Evolutionary conservation across 2,113 vertebrate species (phyloP).

Genomic region (Leucopsar rothschildi): DNA sequence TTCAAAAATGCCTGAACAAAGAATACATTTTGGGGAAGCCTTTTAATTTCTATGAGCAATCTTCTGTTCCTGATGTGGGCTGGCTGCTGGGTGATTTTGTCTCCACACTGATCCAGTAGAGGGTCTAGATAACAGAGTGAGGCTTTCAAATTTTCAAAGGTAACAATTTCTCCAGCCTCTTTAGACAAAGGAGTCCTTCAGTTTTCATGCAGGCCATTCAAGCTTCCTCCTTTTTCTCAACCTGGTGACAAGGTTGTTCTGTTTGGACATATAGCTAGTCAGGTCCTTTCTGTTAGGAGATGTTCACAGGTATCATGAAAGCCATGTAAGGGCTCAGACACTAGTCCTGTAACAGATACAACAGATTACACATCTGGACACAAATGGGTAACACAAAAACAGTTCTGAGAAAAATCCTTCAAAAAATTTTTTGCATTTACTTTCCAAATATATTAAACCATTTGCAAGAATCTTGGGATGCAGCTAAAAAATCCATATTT

Average conservation of each 20-base stretch:
- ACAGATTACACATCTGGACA: neutral
- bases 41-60: neutral
- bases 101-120: neutral
- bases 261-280: neutral
- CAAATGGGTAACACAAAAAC: neutral
- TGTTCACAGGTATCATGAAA: neutral
- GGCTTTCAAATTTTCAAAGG: neutral
- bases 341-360: neutral
- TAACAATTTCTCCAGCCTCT: neutral
- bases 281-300: neutral
- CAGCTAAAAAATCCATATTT: neutral
- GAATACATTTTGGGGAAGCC: neutral
- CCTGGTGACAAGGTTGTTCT: neutral
- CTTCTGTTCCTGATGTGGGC: neutral
- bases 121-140: neutral
- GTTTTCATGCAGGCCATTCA: neutral
- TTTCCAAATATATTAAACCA: neutral
- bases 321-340: neutral
- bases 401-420: neutral
- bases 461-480: neutral
- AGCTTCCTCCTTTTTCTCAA: neutral
- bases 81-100: neutral
- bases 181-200: neutral
- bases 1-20: neutral
- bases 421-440: neutral